A percentile compares a stretch with the other conserved stretches of the same genome.
Conservation (phyloP, 2,888 invertebrate genomes). For the Odontomyia ornata region DNA sequence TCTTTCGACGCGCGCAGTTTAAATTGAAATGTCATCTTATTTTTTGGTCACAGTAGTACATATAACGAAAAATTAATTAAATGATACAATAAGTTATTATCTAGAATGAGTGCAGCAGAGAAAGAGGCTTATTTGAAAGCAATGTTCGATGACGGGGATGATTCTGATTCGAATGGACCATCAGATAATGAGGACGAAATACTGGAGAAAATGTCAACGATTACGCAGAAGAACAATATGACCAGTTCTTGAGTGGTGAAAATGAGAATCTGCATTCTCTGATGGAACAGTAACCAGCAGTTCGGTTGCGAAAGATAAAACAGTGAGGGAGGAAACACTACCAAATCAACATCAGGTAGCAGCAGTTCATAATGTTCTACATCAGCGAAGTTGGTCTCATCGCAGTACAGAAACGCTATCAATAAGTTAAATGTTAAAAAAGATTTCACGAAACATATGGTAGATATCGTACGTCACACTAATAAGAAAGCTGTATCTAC, state of each 20-base stretch:
- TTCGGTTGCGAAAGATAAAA: conserved; percentile 37
- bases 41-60: too few relatives aligned
- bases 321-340: conserved; percentile 31
- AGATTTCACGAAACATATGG: not conserved
- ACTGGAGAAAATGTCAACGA: not conserved
- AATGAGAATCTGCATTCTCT: not conserved
- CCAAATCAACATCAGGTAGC: conserved; percentile 35
- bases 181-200: not conserved
- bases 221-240: not conserved
- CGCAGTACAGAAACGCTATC: conserved; percentile 40
- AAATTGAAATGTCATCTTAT: too few relatives aligned
- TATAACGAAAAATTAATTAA: not conserved
- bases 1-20: too few relatives aligned
- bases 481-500: not conserved
- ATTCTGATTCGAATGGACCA: not conserved
- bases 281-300: conserved; percentile 25
- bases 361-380: conserved; percentile 37
- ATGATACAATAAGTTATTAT: not conserved
- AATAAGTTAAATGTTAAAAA: conserved; percentile 25
- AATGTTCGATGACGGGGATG: not conserved
- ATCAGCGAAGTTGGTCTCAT: conserved; percentile 43
- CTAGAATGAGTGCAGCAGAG: not conserved
- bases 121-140: too few relatives aligned
- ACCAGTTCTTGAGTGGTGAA: not conserved
- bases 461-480: not conserved